Evolutionary conservation across 2,888 invertebrate genomes (phyloP), one percentile per base, ranked within the genome.

Genomic region (Campopleginae sp.): DNA sequence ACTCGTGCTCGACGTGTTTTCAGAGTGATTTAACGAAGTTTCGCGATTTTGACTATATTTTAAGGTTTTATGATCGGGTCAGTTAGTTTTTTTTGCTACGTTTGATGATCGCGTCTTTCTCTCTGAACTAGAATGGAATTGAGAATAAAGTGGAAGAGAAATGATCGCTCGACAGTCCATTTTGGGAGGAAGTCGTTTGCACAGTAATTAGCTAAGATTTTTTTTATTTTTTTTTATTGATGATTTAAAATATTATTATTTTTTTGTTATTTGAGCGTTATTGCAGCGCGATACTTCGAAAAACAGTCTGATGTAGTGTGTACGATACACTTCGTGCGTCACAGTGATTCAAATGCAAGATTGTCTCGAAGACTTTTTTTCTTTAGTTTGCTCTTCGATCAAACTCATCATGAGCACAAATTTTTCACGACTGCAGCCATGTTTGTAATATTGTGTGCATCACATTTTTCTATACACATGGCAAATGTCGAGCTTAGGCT

Each of bases 81-180:
- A 76, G 79, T 75, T 72, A 17, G 17, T 71, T 54, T 7, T 12
- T 31, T 46, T 19, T n/a, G n/a, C 19, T 31, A 12, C 8, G 27
- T 31, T 66, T 14, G 14, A n/a, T 75, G 54, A 63, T 61, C 27
- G 31, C n/a, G 46, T 12, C 17, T 46, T 76, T 80, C 31, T 46
- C 80, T 80, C 31, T 76, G 72, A 48, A 84, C 71, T 80, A 80
- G 76, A 80, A 80, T 66, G 80, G 76, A 76, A 76, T 70, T 54
- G 80, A 79, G 66, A 58, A 27, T 72, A 80, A 84, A 80, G 80
- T 84, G 80, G 80, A 84, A 82, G 77, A 81, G 71, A 70, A 79
- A 75, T 84, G 75, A 75, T 84, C 75, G 71, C 84, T 63, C 61
- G 58, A 48, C 80, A 72, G 61, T 65, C 72, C 48, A 8, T 42